A percentile compares a stretch with the other conserved stretches of the same genome.
Conservation (phyloP, 2,113 vertebrate genomes). For the Pelobates fuscus region DNA sequence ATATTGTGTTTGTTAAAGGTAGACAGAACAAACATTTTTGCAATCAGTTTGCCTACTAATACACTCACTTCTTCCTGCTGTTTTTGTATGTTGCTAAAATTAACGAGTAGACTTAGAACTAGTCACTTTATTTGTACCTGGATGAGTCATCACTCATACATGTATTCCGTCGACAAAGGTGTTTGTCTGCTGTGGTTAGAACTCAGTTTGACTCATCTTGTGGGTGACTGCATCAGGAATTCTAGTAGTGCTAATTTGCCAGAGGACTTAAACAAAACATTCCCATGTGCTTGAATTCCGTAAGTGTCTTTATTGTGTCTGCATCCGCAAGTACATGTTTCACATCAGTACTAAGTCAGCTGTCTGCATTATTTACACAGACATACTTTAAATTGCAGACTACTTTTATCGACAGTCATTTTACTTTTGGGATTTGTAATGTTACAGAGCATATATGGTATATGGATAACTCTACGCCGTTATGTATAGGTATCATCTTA, state of each 20-base stretch:
- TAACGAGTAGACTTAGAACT: slow-evolving; percentile 24
- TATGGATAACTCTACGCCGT: neutral
- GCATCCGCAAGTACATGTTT: slow-evolving; percentile 53
- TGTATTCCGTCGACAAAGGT: slow-evolving; percentile 40
- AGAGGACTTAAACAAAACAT: slow-evolving; percentile 50
- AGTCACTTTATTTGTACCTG: slow-evolving; percentile 32
- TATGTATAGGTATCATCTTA: neutral
- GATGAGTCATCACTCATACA: slow-evolving; percentile 49
- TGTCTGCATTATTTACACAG: slow-evolving; percentile 28
- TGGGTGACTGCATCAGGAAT: slow-evolving; percentile 52
- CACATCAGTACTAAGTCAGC: slow-evolving; percentile 31
- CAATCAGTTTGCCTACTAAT: slow-evolving; percentile 24
- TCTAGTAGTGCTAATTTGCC: slow-evolving; percentile 41
- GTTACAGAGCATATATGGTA: neutral
- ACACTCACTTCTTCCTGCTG: neutral
- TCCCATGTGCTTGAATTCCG: slow-evolving; percentile 52
- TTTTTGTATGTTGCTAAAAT: slow-evolving; percentile 19
- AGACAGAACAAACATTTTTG: neutral
- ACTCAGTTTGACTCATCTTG: slow-evolving; percentile 50
- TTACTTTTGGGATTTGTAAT: neutral
- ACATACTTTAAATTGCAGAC: slow-evolving; percentile 33
- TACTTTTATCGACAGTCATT: slow-evolving; percentile 4
- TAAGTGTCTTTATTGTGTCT: slow-evolving; percentile 47
- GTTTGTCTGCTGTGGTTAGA: slow-evolving; percentile 48
- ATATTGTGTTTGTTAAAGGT: slow-evolving; percentile 33